phyloP scores from a whole-genome alignment of 2,113 vertebrate species.

The Corydoras maculifer region DNA sequence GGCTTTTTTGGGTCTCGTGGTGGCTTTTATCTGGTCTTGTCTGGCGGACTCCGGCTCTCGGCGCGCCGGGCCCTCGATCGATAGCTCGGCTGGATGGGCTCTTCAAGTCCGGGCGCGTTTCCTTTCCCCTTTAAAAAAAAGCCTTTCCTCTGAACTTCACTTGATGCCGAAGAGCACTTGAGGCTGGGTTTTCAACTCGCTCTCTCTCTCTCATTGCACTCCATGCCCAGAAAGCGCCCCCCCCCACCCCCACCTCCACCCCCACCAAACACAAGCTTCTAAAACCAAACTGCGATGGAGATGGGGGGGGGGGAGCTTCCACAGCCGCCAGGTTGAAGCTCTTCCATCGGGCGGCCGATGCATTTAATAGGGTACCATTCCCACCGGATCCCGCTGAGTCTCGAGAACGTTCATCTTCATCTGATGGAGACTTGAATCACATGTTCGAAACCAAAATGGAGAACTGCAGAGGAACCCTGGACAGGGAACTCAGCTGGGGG shows the following conservation, averaged over 20 bases:
- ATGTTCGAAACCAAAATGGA: slow-evolving; percentile 12
- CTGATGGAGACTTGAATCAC: slow-evolving; percentile 46
- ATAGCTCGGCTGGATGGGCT: slow-evolving; percentile 24
- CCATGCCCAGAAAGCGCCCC: slow-evolving; percentile 26
- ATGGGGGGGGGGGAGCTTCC: slow-evolving; percentile 39
- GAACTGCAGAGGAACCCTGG: not conserved
- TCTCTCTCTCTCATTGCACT: slow-evolving; percentile 7
- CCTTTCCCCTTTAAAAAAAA: slow-evolving; percentile 6
- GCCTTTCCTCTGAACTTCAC: slow-evolving; percentile 2
- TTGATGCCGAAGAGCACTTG: slow-evolving; percentile 6
- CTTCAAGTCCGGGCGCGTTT: slow-evolving; percentile 12
- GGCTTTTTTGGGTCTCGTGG: slow-evolving; percentile 30
- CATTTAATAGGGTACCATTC: slow-evolving; percentile 64
- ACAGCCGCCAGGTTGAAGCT: slow-evolving; percentile 38
- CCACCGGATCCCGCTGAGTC: slow-evolving; percentile 50
- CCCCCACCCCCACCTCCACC: not conserved
- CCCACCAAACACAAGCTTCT: slow-evolving; percentile 28
- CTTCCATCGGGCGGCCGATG: slow-evolving; percentile 57
- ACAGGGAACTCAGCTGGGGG: too few species aligned
- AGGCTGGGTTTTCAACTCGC: slow-evolving; percentile 17
- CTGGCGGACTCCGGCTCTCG: not conserved
- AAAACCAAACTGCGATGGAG: slow-evolving; percentile 39
- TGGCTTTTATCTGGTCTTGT: slow-evolving; percentile 26
- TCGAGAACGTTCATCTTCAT: slow-evolving; percentile 62
- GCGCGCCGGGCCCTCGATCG: slow-evolving; percentile 7